phyloP scores from a whole-genome alignment of 2,888 invertebrate genomes.

The Dynastes tityus region DNA sequence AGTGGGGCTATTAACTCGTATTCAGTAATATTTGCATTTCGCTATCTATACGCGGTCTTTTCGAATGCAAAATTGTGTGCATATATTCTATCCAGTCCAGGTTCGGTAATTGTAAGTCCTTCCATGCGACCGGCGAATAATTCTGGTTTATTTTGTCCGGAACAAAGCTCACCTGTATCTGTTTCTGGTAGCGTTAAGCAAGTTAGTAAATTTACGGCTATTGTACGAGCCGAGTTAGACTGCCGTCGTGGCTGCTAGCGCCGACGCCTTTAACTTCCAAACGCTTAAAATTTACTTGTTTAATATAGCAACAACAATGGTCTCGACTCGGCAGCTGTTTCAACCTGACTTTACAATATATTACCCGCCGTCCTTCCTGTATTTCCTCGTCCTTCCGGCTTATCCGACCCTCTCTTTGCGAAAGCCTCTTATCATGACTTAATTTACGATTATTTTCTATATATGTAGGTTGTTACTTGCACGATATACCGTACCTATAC shows the following conservation, averaged over 20 bases:
- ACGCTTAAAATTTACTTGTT: conserved; percentile 54
- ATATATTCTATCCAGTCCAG: not conserved
- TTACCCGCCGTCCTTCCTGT: conserved; percentile 58
- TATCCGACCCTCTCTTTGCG: conserved; percentile 50
- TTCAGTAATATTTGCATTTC: conserved; percentile 31
- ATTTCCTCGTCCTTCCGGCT: conserved; percentile 57
- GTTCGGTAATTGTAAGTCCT: conserved; percentile 24
- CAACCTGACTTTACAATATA: conserved; percentile 54
- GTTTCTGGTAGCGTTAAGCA: conserved; percentile 47
- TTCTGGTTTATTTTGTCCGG: conserved; percentile 42
- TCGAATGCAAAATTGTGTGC: conserved; percentile 7
- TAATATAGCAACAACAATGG: conserved; percentile 54
- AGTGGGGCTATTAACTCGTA: conserved; percentile 15
- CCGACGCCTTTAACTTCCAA: conserved; percentile 2
- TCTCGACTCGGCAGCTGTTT: conserved; percentile 53
- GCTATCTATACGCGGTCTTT: not conserved
- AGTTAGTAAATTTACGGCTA: conserved; percentile 49
- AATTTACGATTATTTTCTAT: conserved; percentile 53
- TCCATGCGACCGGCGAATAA: conserved; percentile 29
- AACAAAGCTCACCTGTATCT: conserved; percentile 50
- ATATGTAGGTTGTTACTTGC: conserved; percentile 40
- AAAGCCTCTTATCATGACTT: conserved; percentile 52
- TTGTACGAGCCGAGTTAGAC: conserved; percentile 32
- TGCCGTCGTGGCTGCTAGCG: conserved; percentile 15
- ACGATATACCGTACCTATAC: conserved; percentile 33